Evolutionary conservation across 2,113 vertebrate genomes (phyloP).

Genomic region (Cacatua alba): DNA sequence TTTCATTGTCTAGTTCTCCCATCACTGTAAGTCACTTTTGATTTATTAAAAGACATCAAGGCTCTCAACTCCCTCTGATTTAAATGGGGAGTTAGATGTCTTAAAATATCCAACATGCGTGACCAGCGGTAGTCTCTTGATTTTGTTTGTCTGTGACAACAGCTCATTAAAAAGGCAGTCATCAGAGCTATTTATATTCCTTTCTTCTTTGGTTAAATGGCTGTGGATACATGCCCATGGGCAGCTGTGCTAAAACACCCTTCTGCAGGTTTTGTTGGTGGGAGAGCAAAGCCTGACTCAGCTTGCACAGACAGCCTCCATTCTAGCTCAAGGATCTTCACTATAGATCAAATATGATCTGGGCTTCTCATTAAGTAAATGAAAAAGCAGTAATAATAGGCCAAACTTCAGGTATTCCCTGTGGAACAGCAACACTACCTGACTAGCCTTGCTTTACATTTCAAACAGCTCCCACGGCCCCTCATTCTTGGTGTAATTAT

Average conservation of each 20-base stretch:
- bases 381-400: neutral
- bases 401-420: neutral
- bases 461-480: neutral
- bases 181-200: neutral
- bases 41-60: neutral
- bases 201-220: neutral
- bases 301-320: neutral
- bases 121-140: neutral
- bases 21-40: neutral
- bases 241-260: neutral
- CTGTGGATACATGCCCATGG: accelerated
- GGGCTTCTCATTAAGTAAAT: neutral
- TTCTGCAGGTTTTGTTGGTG: neutral
- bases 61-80: neutral
- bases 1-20: neutral
- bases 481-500: neutral
- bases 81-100: neutral
- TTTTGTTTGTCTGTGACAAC: neutral
- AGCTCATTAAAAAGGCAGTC: neutral
- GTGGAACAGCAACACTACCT: neutral
- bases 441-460: neutral
- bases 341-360: neutral
- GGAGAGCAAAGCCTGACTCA: neutral
- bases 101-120: neutral
- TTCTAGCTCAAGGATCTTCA: neutral